Conservation (phyloP, 2,797 vertebrate genomes). For the Kryptopterus vitreolus region DNA sequence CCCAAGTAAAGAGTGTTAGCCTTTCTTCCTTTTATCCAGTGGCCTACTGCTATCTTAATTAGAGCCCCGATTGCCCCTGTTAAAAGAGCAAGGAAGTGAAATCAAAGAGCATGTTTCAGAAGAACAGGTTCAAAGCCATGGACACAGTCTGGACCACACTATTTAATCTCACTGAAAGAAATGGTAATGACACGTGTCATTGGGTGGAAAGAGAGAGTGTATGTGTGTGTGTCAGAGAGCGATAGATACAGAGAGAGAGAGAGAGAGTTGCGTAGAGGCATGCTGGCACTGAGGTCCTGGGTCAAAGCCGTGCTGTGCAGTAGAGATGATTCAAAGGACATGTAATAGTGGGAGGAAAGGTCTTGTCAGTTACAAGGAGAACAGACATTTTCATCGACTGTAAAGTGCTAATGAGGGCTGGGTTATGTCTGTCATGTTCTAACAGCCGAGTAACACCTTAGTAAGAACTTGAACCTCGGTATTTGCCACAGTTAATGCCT, state of each 20-base stretch:
- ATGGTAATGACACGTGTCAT: slow-evolving; percentile 76
- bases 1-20: slow-evolving; percentile 38
- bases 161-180: slow-evolving; percentile 78
- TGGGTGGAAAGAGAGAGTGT: slow-evolving; percentile 71
- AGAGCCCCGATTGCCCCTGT: slow-evolving; percentile 72
- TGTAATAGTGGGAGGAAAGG: slow-evolving; percentile 68
- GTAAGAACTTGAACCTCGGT: not conserved
- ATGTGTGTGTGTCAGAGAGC: slow-evolving; percentile 10
- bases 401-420: slow-evolving; percentile 43
- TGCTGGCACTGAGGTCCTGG: slow-evolving; percentile 35
- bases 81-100: slow-evolving; percentile 67
- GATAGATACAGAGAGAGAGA: slow-evolving; percentile 18
- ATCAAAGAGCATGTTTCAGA: slow-evolving; percentile 80
- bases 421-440: slow-evolving; percentile 41
- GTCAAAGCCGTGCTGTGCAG: slow-evolving; percentile 47
- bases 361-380: slow-evolving; percentile 42
- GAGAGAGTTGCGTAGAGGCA: slow-evolving; percentile 43
- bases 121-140: slow-evolving; percentile 77
- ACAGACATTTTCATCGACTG: slow-evolving; percentile 40
- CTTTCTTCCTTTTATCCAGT: slow-evolving; percentile 56
- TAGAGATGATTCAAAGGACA: slow-evolving; percentile 66
- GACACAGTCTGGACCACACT: slow-evolving; percentile 70
- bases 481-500: slow-evolving; percentile 12
- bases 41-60: slow-evolving; percentile 70
- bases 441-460: slow-evolving; percentile 13